phyloP scores from a whole-genome alignment of 1,140 invertebrate species.

The Muscidifurax raptorellus region DNA sequence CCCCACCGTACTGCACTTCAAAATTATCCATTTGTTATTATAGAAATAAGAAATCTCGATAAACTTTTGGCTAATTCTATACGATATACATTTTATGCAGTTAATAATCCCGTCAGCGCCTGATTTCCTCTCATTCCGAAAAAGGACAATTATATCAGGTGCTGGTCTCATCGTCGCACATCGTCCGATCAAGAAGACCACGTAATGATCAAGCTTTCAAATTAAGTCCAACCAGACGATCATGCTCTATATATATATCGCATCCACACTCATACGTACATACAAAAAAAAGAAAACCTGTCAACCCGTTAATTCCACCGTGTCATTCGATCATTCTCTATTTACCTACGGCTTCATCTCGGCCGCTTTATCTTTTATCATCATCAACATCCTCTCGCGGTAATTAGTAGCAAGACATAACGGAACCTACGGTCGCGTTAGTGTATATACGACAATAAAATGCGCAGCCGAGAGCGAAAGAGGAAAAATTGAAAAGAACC shows the following conservation, averaged over 20 bases:
- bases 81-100: too few relatives aligned
- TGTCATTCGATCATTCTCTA: slow-evolving; percentile 16
- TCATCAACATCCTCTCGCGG: background rate
- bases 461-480: background rate
- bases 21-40: too few relatives aligned
- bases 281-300: background rate
- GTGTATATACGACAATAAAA: background rate
- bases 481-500: slow-evolving; percentile 1
- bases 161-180: background rate
- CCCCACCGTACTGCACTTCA: too few relatives aligned
- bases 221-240: background rate
- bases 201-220: slow-evolving; percentile 19
- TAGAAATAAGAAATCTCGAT: too few relatives aligned
- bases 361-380: slow-evolving; percentile 1
- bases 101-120: too few relatives aligned
- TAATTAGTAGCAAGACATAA: slow-evolving; percentile 22
- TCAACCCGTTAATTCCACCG: slow-evolving; percentile 25
- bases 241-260: background rate
- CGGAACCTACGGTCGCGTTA: slow-evolving; percentile 1
- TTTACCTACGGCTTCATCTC: background rate
- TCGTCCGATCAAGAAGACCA: slow-evolving; percentile 5
- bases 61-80: too few relatives aligned
- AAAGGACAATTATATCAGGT: background rate
- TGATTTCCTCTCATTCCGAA: background rate
- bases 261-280: too few relatives aligned